phyloP scores from a whole-genome alignment of 1,140 invertebrate species.

The Bombus haemorrhoidalis region DNA sequence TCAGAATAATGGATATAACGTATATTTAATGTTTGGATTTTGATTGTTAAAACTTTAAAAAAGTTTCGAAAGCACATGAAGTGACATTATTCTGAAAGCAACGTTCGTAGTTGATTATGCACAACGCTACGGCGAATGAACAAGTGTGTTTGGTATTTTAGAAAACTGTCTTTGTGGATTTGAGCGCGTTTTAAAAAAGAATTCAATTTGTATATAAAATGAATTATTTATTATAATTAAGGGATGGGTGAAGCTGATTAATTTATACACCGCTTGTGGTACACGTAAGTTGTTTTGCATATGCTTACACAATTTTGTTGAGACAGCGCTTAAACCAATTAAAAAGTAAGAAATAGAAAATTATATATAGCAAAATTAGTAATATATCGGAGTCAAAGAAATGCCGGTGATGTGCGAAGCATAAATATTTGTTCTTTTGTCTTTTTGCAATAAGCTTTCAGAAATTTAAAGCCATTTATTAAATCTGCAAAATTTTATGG shows the following conservation, averaged over 20 bases:
- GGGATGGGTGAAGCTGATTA: constrained; percentile 1
- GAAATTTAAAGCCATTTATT: background rate
- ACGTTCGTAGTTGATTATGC: constrained; percentile 9
- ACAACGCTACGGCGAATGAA: constrained; percentile 33
- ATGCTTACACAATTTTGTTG: constrained; percentile 59
- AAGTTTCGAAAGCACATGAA: background rate
- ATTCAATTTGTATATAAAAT: constrained; percentile 72
- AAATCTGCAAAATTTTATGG: background rate
- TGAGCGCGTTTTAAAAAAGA: constrained; percentile 62
- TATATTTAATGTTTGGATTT: constrained; percentile 15
- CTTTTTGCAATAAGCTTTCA: background rate
- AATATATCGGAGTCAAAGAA: constrained; percentile 50
- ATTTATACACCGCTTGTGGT: constrained; percentile 66
- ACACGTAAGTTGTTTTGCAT: constrained; percentile 69
- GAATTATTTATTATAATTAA: constrained; percentile 71
- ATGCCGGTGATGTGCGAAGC: constrained; percentile 49
- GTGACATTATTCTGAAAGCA: constrained; percentile 16
- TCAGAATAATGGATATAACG: constrained; percentile 27
- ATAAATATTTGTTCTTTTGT: constrained; percentile 37
- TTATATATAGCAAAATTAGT: constrained; percentile 47
- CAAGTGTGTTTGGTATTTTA: constrained; percentile 35
- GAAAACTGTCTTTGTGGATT: constrained; percentile 56
- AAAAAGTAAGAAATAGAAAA: constrained; percentile 42
- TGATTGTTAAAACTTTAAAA: constrained; percentile 8
- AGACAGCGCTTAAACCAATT: constrained; percentile 26